Evolutionary conservation across 2,113 vertebrate species (phyloP).

Genomic region (Ovis aries): DNA sequence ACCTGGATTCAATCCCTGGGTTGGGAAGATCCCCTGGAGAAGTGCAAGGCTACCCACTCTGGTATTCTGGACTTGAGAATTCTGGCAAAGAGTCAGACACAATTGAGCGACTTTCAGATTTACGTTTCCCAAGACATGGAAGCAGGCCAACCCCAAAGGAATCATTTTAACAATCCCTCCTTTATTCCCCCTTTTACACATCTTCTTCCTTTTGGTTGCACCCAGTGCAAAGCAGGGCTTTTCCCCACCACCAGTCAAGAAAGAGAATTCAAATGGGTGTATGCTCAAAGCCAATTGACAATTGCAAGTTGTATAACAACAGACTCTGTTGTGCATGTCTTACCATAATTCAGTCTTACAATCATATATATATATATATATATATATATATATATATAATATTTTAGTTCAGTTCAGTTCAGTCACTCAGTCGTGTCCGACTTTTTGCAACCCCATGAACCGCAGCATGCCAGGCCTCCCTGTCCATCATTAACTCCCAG

Average conservation of each 20-base stretch:
- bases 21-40: neutral
- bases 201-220: neutral
- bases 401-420: too few species aligned
- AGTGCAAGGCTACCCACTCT: neutral
- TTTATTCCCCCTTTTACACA: neutral
- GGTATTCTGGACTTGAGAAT: neutral
- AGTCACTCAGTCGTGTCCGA: rapidly evolving
- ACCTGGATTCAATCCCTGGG: neutral
- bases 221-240: neutral
- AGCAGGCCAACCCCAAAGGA: neutral
- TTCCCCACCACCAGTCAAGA: neutral
- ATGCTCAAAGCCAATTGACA: neutral
- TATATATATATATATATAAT: neutral
- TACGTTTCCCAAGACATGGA: neutral
- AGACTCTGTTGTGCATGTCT: neutral
- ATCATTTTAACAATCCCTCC: neutral
- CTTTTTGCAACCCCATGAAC: too few species aligned
- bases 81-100: neutral
- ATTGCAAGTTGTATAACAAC: neutral
- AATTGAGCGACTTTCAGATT: rapidly evolving
- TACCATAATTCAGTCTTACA: neutral
- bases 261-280: neutral
- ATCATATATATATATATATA: neutral
- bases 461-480: too few species aligned
- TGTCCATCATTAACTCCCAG: too few species aligned